Evolutionary conservation across 2,888 invertebrate genomes (phyloP).

Genomic region (Drosophila prostipennis): DNA sequence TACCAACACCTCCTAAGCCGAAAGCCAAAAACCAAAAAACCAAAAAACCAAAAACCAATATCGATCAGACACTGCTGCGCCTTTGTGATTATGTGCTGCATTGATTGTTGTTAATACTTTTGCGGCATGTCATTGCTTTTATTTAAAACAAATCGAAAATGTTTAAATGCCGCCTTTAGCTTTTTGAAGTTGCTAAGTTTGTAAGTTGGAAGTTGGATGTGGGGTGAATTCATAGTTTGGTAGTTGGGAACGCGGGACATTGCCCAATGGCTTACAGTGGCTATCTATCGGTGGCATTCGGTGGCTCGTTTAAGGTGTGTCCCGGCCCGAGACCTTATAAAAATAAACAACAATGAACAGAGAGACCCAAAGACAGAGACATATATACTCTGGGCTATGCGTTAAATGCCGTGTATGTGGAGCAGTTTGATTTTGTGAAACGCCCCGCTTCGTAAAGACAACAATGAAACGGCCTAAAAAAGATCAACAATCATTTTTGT

Average conservation of each 20-base stretch:
- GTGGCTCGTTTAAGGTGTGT: constrained; percentile 69
- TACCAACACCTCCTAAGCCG: constrained; percentile 38
- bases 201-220: constrained; percentile 9
- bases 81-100: constrained; percentile 54
- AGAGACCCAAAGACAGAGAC: constrained; percentile 24
- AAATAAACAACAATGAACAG: constrained; percentile 63
- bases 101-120: constrained; percentile 57
- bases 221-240: constrained; percentile 4
- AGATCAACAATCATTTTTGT: constrained; percentile 60
- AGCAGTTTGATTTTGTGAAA: constrained; percentile 74
- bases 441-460: constrained; percentile 66
- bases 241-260: constrained; percentile 32
- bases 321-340: constrained; percentile 62
- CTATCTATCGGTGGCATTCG: constrained; percentile 73
- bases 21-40: constrained; percentile 2
- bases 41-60: constrained; percentile 28
- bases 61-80: constrained; percentile 55
- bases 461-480: constrained; percentile 72
- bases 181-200: constrained; percentile 32
- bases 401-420: constrained; percentile 74
- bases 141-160: constrained; percentile 74
- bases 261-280: constrained; percentile 57
- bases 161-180: constrained; percentile 72
- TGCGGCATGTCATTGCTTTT: constrained; percentile 63
- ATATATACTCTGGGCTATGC: constrained; percentile 54